Evolutionary conservation across 2,113 vertebrate genomes (phyloP), one percentile per base, ranked within the genome.

Genomic region (Anarrhichthys ocellatus): DNA sequence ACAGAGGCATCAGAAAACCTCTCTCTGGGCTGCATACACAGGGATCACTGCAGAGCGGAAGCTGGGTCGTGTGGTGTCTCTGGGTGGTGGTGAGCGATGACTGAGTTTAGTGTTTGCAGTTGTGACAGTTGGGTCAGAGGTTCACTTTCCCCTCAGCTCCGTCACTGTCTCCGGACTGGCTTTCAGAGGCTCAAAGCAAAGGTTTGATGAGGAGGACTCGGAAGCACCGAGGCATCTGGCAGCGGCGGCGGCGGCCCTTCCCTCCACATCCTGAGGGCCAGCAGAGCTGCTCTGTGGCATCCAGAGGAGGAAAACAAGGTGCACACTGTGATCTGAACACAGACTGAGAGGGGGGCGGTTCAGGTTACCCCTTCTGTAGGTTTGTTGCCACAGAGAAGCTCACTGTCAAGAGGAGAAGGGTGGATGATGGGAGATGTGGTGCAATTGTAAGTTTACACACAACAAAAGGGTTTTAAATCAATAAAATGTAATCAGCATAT

Each of bases 221-320:
- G 92, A 92, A 93, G 91, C 86, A 81, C 32, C 9, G 40, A 75
- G 78, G 85, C 73, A 74, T 86, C 89, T 93, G 92, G 90, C 91
- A 88, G 88, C 69, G 61, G 87, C 63, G 32, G 48, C 74, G 17
- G 68, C 68, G 24, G 52, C 68, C 87, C 79, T 90, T 90, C 83
- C 90, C 78, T 92, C 90, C 91, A 94, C 92, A 93, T 96, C 92
- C 93, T 90, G 93, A 87, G 85, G 82, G 85, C 89, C 82, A 71
- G 92, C 64, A 78, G 79, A 88, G 90, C 83, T 58, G 83, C 87
- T 91, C 58, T 86, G 91, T 84, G 86, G 91, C 72, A 2, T 78
- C 80, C 73, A 78, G 83, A 78, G 67, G 73, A 82, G 80, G 36
- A 54, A 81, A 95, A 95, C 95, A 95, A 95, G 93, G 92, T 94